Evolutionary conservation across 2,888 invertebrate genomes (phyloP).

Genomic region (Baccha elongata): DNA sequence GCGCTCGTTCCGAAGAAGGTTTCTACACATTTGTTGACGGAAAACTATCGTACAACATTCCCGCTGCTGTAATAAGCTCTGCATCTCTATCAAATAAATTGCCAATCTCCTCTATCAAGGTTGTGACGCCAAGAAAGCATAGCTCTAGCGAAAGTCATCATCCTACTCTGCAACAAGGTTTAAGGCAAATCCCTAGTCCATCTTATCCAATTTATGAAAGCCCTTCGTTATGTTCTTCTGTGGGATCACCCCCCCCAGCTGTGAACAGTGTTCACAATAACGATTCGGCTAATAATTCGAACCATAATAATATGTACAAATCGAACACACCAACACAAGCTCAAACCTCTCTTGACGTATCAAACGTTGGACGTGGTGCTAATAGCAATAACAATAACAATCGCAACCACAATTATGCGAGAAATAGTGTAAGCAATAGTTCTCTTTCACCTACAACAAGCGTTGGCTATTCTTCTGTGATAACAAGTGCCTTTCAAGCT

Average conservation of each 20-base stretch:
- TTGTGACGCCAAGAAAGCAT: conserved; percentile 70
- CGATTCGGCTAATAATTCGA: conserved; percentile 76
- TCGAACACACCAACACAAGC: conserved; percentile 75
- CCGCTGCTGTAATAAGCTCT: conserved; percentile 69
- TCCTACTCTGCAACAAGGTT: conserved; percentile 76
- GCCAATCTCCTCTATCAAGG: conserved; percentile 54
- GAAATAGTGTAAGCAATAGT: conserved; percentile 70
- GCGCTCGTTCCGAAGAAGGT: conserved; percentile 69
- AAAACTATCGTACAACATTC: conserved; percentile 72
- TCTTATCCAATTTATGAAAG: conserved; percentile 93
- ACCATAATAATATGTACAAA: conserved; percentile 81
- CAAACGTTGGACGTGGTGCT: conserved; percentile 52
- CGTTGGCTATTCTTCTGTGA: conserved; percentile 92
- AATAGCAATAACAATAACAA: conserved; percentile 77
- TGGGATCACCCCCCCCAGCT: conserved; percentile 77
- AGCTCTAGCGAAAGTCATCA: conserved; percentile 47
- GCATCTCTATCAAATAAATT: conserved; percentile 48
- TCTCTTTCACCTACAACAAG: conserved; percentile 81
- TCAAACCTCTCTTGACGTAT: conserved; percentile 54
- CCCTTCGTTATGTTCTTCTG: conserved; percentile 83
- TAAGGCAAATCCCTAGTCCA: conserved; percentile 87
- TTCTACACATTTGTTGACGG: conserved; percentile 76
- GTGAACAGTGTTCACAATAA: conserved; percentile 77
- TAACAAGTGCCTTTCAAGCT: conserved; percentile 85
- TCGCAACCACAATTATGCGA: conserved; percentile 77